A percentile compares a stretch with the other conserved stretches of the same genome.
These are phyloP conservation scores for Antechinus flavipes DNA, from an alignment of 2,113 vertebrate genomes.

Conservation along the genomic window DNA sequence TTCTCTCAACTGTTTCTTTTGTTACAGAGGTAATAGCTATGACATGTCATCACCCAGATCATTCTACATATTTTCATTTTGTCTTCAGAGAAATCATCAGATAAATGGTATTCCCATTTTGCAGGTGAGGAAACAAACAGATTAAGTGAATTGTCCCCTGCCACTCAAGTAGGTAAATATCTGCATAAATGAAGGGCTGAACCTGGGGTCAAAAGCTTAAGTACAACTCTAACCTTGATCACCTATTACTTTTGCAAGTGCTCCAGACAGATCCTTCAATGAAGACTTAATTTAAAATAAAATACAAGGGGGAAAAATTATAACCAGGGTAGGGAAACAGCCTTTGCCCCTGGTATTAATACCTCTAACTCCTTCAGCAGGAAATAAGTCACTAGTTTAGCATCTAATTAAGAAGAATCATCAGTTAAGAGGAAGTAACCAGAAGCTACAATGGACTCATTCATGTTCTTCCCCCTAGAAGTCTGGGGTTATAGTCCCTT, in stretches of 20 bases:
- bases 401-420: neutral
- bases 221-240: too few relatives aligned
- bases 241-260: neutral
- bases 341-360: neutral
- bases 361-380: neutral
- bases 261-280: neutral
- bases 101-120: constrained; percentile 28
- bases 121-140: constrained; percentile 29
- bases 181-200: neutral
- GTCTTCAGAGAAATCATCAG: constrained; percentile 18
- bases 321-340: neutral
- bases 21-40: neutral
- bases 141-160: constrained; percentile 35
- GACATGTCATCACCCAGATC: too few relatives aligned
- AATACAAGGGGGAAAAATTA: neutral
- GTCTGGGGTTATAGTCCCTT: neutral
- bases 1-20: neutral
- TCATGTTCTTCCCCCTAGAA: neutral
- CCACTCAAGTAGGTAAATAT: neutral
- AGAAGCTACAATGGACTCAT: neutral
- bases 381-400: neutral
- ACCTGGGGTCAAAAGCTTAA: neutral
- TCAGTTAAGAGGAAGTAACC: neutral
- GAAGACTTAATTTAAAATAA: neutral
- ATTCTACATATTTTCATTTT: constrained; percentile 7